Evolutionary conservation across 2,888 invertebrate genomes (phyloP).

Genomic region (Sesamia inferens): DNA sequence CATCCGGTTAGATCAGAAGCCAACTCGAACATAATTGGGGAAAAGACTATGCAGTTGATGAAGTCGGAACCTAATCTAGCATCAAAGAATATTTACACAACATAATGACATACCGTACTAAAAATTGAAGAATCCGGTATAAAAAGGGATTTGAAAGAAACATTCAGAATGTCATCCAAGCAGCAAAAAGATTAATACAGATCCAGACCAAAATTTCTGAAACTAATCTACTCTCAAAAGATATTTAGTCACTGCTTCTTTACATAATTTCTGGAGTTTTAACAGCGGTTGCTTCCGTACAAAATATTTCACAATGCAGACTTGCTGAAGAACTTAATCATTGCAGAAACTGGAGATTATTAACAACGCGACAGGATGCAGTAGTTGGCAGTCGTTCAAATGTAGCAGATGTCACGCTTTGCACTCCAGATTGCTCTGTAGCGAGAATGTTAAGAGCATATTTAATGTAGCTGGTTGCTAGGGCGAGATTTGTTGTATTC

Average conservation of each 20-base stretch:
- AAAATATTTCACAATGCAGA: conserved; percentile 18
- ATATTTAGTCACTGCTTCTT: not conserved
- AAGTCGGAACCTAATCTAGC: not conserved
- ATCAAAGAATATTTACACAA: not conserved
- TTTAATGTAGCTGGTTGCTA: conserved; percentile 25
- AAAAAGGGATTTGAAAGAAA: not conserved
- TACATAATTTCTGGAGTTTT: conserved; percentile 1
- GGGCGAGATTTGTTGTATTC: not conserved
- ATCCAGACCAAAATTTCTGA: not conserved
- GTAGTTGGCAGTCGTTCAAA: conserved; percentile 66
- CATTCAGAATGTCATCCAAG: not conserved
- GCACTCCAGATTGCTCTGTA: conserved; percentile 44
- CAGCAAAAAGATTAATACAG: not conserved
- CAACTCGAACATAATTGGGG: too few relatives aligned
- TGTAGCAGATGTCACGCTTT: conserved; percentile 56
- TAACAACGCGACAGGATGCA: conserved; percentile 60
- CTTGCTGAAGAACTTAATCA: conserved; percentile 48
- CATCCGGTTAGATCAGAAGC: too few relatives aligned
- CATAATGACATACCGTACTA: not conserved
- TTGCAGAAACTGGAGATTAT: conserved; percentile 52
- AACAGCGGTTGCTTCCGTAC: conserved; percentile 6
- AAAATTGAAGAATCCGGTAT: not conserved
- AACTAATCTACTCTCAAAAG: not conserved
- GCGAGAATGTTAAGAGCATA: conserved; percentile 42
- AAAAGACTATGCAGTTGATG: too few relatives aligned